Conservation (phyloP, 2,797 vertebrate species). For the Manis pentadactyla region DNA sequence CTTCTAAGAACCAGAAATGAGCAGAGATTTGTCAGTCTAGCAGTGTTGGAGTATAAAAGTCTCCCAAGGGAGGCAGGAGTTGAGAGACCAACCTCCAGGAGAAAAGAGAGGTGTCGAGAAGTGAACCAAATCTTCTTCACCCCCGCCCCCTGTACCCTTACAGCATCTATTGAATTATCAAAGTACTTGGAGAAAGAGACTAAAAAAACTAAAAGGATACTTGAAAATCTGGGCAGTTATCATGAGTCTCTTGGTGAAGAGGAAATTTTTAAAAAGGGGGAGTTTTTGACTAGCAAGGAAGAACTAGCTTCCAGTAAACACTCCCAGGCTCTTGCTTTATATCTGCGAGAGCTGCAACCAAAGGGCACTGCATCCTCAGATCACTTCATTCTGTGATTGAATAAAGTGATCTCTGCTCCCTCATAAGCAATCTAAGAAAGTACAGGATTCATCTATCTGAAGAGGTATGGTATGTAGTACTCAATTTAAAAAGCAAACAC, state of each 20-base stretch:
- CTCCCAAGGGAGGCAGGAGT: neutral
- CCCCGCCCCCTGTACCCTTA: rapidly evolving
- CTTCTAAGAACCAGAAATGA: neutral
- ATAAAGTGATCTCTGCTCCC: neutral
- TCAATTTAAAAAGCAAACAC: neutral
- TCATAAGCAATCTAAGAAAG: neutral
- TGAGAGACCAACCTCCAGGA: neutral
- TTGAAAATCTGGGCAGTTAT: neutral
- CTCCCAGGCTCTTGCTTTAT: neutral
- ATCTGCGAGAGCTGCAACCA: neutral
- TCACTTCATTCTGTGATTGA: neutral
- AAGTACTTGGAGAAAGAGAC: neutral
- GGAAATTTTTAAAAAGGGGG: neutral
- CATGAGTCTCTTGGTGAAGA: neutral
- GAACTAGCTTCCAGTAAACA: neutral
- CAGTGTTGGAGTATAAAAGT: neutral
- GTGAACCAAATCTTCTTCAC: neutral
- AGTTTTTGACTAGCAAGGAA: neutral
- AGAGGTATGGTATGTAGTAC: neutral
- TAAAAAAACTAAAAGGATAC: neutral
- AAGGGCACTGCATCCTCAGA: neutral
- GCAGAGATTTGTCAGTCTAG: neutral
- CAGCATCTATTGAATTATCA: neutral
- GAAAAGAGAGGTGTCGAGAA: neutral
- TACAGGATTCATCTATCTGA: neutral